phyloP scores from a whole-genome alignment of 2,888 invertebrate genomes.

The Caenorhabditis virilis region DNA sequence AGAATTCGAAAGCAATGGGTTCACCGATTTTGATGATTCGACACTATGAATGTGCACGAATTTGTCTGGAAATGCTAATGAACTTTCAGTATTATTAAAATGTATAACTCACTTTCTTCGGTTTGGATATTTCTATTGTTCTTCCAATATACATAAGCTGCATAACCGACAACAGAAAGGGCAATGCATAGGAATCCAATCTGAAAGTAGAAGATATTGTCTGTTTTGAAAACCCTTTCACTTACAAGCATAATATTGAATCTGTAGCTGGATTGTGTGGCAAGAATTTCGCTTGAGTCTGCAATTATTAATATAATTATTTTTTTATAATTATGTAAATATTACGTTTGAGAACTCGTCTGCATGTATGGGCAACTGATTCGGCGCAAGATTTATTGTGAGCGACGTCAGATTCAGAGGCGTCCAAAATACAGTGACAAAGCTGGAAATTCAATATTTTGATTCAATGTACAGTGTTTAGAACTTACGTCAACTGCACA shows the following conservation, averaged over 20 bases:
- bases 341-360: constrained; percentile 17
- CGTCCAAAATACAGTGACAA: constrained; percentile 28
- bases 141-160: too few species aligned
- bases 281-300: constrained; percentile 20
- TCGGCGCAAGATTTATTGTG: not conserved
- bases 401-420: constrained; percentile 9
- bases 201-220: too few species aligned
- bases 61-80: constrained; percentile 21
- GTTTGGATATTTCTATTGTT: not conserved
- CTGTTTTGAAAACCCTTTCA: too few species aligned
- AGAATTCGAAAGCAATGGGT: constrained; percentile 15
- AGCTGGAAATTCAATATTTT: constrained; percentile 13
- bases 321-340: too few species aligned
- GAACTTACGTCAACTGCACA: constrained; percentile 25
- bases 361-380: constrained; percentile 11
- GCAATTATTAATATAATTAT: constrained; percentile 3
- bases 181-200: constrained; percentile 1
- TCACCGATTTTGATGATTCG: constrained; percentile 23
- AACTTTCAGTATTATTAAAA: too few species aligned
- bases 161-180: too few species aligned
- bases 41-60: constrained; percentile 29
- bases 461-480: not conserved
- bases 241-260: too few species aligned
- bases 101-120: constrained; percentile 3
- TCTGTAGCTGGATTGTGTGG: not conserved